Percentiles rank a stretch among this genome's conserved stretches.
Conservation (phyloP, 2,888 invertebrate genomes). For the Gortyna flavago region DNA sequence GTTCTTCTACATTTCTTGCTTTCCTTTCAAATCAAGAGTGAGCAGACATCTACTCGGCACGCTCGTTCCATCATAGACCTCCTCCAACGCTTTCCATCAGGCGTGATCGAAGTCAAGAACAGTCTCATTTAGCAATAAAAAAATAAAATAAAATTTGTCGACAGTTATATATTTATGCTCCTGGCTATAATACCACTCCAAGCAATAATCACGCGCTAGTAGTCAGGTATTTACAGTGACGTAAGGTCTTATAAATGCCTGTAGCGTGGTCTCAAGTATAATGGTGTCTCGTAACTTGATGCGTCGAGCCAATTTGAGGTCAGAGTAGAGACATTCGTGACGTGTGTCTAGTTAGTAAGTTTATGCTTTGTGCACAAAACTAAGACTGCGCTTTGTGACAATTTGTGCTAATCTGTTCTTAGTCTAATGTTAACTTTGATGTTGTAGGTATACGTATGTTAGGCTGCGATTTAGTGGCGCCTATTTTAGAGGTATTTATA, state of each 20-base stretch:
- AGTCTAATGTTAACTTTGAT: background rate
- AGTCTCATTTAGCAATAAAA: no score
- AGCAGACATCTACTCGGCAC: no score
- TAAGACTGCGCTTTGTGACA: background rate
- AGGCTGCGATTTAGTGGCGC: background rate
- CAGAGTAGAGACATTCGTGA: background rate
- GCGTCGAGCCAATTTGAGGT: slow-evolving; percentile 23
- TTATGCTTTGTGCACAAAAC: slow-evolving; percentile 20
- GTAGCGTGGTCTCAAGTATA: background rate
- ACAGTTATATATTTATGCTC: no score
- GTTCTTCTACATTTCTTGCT: no score
- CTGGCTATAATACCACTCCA: background rate
- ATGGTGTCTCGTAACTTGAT: slow-evolving; percentile 16
- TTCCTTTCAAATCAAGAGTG: no score
- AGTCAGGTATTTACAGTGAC: background rate
- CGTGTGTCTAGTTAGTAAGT: slow-evolving; percentile 24
- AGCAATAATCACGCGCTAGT: background rate
- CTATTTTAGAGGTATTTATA: background rate
- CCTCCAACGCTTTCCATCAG: no score
- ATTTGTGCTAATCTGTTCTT: slow-evolving; percentile 23
- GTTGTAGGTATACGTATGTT: background rate
- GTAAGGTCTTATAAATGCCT: background rate
- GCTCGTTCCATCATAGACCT: no score
- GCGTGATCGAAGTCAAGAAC: no score
- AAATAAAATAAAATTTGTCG: no score